These are phyloP conservation scores for Diarsia mendica DNA, from an alignment of 2,888 invertebrate genomes.

Conservation along the genomic window DNA sequence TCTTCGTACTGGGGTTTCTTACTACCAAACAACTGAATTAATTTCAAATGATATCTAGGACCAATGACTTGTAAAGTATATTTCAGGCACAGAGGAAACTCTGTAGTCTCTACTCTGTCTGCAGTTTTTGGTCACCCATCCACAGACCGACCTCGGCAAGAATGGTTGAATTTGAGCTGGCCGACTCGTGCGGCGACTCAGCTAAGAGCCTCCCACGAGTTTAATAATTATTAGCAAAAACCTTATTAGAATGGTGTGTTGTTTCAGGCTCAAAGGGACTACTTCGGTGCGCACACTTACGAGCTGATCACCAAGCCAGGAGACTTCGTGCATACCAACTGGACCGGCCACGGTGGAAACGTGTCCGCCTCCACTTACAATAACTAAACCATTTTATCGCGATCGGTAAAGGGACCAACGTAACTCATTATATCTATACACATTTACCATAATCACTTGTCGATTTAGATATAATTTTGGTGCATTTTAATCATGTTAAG, in stretches of 20 bases:
- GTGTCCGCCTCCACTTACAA: conserved; percentile 97
- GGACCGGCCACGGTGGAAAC: conserved; percentile 99
- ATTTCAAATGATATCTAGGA: too few relatives aligned
- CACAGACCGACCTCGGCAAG: neutral
- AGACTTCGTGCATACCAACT: conserved; percentile 98
- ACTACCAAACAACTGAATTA: neutral
- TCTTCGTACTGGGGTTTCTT: neutral
- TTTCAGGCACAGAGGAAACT: neutral
- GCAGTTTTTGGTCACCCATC: neutral
- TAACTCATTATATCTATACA: conserved; percentile 1
- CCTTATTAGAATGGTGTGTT: conserved; percentile 14
- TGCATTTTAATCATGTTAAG: conserved; percentile 54
- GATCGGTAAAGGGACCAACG: conserved; percentile 43
- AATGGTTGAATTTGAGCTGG: neutral
- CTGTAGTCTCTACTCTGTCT: neutral
- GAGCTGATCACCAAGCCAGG: conserved; percentile 96
- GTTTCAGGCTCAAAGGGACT: conserved; percentile 97
- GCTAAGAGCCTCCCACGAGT: neutral
- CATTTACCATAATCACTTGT: conserved; percentile 3
- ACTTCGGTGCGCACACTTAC: conserved; percentile 99
- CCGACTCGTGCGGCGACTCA: neutral
- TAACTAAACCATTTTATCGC: conserved; percentile 70
- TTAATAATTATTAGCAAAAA: neutral
- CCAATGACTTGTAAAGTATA: too few relatives aligned
- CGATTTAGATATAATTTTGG: conserved; percentile 25